Evolutionary conservation across 2,888 invertebrate genomes (phyloP).

Genomic region (Acanthosepion lycidas): DNA sequence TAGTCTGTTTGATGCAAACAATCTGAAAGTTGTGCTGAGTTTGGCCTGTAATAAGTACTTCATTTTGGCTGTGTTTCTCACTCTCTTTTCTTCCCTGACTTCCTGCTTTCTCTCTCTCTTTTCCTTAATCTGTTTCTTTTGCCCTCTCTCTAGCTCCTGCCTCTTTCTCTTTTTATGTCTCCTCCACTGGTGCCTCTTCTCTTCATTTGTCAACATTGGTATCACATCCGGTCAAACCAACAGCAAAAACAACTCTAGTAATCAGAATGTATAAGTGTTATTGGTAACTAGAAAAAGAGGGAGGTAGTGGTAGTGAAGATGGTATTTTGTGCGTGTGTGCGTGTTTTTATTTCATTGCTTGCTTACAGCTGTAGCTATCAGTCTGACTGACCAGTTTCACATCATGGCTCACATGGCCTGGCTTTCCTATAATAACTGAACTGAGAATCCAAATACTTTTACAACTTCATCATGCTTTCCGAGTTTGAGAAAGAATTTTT

Average conservation of each 20-base stretch:
- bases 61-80: neutral
- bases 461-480: conserved; percentile 39
- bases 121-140: neutral
- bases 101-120: neutral
- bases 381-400: neutral
- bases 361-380: neutral
- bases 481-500: neutral
- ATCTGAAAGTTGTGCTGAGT: neutral
- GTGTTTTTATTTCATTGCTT: neutral
- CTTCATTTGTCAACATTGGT: neutral
- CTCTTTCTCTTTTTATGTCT: no score
- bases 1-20: neutral
- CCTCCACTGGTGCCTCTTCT: neutral
- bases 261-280: neutral
- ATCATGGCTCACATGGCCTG: neutral
- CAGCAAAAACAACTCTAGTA: neutral
- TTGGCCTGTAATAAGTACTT: neutral
- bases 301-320: neutral
- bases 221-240: neutral
- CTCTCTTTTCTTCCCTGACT: neutral
- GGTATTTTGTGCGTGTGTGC: neutral
- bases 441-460: neutral
- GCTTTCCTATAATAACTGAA: neutral
- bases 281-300: neutral
- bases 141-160: neutral